Evolutionary conservation across 2,888 invertebrate species (phyloP).

Genomic region (Elmis aenea): DNA sequence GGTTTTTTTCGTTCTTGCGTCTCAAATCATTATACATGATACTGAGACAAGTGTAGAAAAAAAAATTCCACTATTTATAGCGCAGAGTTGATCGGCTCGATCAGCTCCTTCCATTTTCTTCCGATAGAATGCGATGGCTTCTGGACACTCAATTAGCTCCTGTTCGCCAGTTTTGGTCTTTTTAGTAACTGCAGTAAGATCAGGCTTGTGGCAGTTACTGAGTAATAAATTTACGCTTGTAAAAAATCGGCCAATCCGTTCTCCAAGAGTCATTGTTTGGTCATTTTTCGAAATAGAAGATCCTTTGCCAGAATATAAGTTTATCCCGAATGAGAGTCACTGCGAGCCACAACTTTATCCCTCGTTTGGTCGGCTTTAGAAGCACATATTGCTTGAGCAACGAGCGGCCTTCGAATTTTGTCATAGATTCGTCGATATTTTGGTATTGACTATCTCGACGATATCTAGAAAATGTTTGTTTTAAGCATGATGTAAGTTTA

Average conservation of each 20-base stretch:
- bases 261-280: too few species aligned
- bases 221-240: slow-evolving; percentile 7
- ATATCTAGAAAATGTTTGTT: slow-evolving; percentile 12
- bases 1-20: slow-evolving; percentile 6
- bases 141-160: slow-evolving; percentile 10
- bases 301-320: slow-evolving; percentile 29
- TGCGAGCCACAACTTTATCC: slow-evolving; percentile 24
- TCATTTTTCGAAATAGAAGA: slow-evolving; percentile 15
- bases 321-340: too few species aligned
- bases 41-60: too few species aligned
- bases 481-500: slow-evolving; percentile 14
- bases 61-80: too few species aligned
- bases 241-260: slow-evolving; percentile 6
- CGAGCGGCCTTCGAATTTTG: slow-evolving; percentile 1
- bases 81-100: slow-evolving; percentile 14
- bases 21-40: too few species aligned
- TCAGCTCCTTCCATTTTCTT: slow-evolving; percentile 17
- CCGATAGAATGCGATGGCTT: slow-evolving; percentile 9
- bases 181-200: slow-evolving; percentile 7
- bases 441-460: slow-evolving; percentile 11
- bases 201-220: slow-evolving; percentile 12
- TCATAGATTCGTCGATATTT: slow-evolving; percentile 9
- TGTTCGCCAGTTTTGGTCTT: slow-evolving; percentile 9
- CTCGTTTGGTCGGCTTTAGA: slow-evolving; percentile 22
- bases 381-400: slow-evolving; percentile 26